These are phyloP conservation scores for Holotrichia oblita DNA, from an alignment of 1,140 invertebrate genomes.

Conservation along the genomic window DNA sequence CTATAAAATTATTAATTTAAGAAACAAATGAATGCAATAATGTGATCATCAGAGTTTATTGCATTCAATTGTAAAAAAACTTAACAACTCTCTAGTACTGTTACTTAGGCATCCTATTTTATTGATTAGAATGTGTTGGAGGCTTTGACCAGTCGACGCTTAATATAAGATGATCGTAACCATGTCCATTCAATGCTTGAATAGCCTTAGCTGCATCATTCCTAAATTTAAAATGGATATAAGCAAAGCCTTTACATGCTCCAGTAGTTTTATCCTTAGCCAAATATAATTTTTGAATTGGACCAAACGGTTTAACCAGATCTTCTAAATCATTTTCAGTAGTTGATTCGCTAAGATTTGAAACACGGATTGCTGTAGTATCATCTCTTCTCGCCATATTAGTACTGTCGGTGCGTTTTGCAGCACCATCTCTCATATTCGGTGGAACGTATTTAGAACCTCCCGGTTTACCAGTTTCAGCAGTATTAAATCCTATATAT, in stretches of 20 bases:
- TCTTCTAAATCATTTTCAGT: constrained; percentile 95
- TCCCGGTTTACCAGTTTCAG: constrained; percentile 63
- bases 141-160: constrained; percentile 99
- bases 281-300: constrained; percentile 86
- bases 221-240: constrained; percentile 92
- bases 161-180: constrained; percentile 98
- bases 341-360: constrained; percentile 96
- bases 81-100: neutral
- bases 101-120: neutral
- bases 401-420: constrained; percentile 78
- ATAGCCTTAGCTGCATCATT: constrained; percentile 94
- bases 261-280: constrained; percentile 86
- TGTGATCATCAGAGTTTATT: neutral
- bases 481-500: constrained; percentile 42
- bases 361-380: constrained; percentile 94
- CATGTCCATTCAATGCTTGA: constrained; percentile 88
- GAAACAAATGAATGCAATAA: neutral
- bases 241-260: constrained; percentile 93
- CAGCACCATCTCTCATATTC: constrained; percentile 83
- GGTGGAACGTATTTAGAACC: constrained; percentile 85
- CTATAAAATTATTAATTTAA: neutral
- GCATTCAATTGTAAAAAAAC: neutral
- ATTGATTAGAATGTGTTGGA: constrained; percentile 50
- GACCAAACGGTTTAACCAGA: constrained; percentile 91
- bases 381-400: constrained; percentile 75